Conservation (phyloP, 2,113 vertebrate genomes). For the Conger conger region DNA sequence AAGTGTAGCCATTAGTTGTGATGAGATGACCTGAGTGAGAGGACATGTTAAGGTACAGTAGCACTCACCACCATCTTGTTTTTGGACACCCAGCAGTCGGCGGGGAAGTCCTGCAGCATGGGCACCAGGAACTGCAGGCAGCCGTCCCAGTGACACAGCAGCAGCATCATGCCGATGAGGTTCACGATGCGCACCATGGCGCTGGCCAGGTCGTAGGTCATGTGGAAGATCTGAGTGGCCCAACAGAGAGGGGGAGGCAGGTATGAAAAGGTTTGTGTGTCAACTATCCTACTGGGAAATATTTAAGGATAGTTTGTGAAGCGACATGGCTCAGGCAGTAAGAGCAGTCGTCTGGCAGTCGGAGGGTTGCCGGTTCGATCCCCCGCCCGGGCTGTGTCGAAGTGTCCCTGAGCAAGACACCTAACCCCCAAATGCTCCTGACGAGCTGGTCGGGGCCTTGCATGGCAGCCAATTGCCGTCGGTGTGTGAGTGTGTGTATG, state of each 20-base stretch:
- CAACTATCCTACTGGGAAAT: too few relatives aligned
- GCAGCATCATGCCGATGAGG: constrained; percentile 97
- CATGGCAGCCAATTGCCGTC: too few relatives aligned
- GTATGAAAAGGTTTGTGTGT: not conserved
- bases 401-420: too few relatives aligned
- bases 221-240: constrained; percentile 91
- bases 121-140: constrained; percentile 98
- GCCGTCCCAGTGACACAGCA: constrained; percentile 97
- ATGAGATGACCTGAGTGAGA: constrained; percentile 41
- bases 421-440: too few relatives aligned
- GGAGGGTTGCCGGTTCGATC: too few relatives aligned
- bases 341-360: too few relatives aligned
- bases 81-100: constrained; percentile 96
- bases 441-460: too few relatives aligned
- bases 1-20: not conserved
- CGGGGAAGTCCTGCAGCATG: constrained; percentile 96
- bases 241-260: constrained; percentile 23
- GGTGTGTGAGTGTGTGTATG: too few relatives aligned
- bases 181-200: constrained; percentile 94
- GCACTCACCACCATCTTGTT: constrained; percentile 97
- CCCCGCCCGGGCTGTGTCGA: too few relatives aligned
- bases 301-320: too few relatives aligned
- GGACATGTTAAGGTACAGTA: not conserved
- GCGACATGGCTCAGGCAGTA: too few relatives aligned
- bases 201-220: constrained; percentile 97